phyloP scores from a whole-genome alignment of 2,797 vertebrate genomes.

The Peromyscus melanophrys region DNA sequence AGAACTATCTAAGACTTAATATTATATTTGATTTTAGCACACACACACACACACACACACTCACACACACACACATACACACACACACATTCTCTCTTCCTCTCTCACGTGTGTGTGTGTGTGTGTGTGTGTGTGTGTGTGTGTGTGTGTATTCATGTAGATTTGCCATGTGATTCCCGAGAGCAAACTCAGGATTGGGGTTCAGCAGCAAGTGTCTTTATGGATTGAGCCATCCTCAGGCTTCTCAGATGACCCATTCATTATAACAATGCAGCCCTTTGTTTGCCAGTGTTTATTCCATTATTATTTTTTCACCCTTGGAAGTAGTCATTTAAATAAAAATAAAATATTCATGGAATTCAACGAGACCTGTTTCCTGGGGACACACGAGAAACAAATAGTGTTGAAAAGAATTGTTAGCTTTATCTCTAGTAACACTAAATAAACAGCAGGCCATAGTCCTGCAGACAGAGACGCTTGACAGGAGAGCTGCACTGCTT shows the following conservation, averaged over 20 bases:
- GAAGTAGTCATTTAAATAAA: not conserved
- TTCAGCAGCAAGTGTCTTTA: not conserved
- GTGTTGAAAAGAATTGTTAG: not conserved
- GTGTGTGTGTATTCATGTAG: not conserved
- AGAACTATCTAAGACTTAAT: not conserved
- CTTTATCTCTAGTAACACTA: not conserved
- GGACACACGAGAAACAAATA: not conserved
- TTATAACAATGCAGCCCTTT: not conserved
- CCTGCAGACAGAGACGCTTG: accelerated
- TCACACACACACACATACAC: too few relatives aligned
- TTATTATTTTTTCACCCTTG: not conserved
- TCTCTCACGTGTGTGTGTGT: not conserved
- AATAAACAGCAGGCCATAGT: not conserved
- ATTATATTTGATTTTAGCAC: not conserved
- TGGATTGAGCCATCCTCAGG: too few relatives aligned
- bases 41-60: too few relatives aligned
- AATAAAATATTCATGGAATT: constrained; percentile 55
- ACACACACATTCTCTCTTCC: too few relatives aligned
- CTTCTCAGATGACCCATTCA: accelerated
- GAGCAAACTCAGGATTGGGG: not conserved
- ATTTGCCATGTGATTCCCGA: not conserved
- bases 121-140: not conserved
- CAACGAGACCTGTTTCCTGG: not conserved
- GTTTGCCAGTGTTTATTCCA: not conserved
- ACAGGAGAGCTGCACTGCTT: accelerated